Evolutionary conservation across 2,888 invertebrate genomes (phyloP).

Genomic region (Perdita meconis): DNA sequence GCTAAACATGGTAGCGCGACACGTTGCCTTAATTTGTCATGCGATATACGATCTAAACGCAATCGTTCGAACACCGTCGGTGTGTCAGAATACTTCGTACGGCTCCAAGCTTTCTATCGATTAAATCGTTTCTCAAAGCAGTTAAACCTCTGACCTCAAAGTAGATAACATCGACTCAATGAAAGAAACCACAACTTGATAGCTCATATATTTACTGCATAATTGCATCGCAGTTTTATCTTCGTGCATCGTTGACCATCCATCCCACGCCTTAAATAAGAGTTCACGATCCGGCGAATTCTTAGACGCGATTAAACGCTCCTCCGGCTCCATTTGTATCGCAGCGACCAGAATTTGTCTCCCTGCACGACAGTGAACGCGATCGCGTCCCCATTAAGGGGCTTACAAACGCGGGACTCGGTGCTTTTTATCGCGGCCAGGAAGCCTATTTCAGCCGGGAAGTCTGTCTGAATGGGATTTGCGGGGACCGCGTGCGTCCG

Average conservation of each 20-base stretch:
- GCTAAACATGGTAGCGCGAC: neutral
- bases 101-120: too few species aligned
- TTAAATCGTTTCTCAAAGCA: too few species aligned
- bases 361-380: constrained; percentile 15
- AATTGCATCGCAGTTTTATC: neutral
- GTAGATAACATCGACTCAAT: too few species aligned
- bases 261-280: constrained; percentile 7
- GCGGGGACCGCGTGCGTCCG: constrained; percentile 20
- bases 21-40: neutral
- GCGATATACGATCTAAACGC: too few species aligned
- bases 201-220: neutral
- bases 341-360: constrained; percentile 38
- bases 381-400: constrained; percentile 44
- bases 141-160: too few species aligned
- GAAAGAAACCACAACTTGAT: too few species aligned
- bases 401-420: constrained; percentile 29
- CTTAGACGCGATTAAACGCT: constrained; percentile 27
- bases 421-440: constrained; percentile 47
- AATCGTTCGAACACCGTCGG: too few species aligned
- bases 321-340: constrained; percentile 3
- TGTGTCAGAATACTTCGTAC: too few species aligned
- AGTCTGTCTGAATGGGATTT: constrained; percentile 30
- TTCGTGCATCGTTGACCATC: neutral
- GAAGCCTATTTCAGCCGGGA: constrained; percentile 23
- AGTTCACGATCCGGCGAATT: constrained; percentile 4